Evolutionary conservation across 2,888 invertebrate species (phyloP), one percentile per base, ranked within the genome.

Genomic region (Himalopsyche tibetana): DNA sequence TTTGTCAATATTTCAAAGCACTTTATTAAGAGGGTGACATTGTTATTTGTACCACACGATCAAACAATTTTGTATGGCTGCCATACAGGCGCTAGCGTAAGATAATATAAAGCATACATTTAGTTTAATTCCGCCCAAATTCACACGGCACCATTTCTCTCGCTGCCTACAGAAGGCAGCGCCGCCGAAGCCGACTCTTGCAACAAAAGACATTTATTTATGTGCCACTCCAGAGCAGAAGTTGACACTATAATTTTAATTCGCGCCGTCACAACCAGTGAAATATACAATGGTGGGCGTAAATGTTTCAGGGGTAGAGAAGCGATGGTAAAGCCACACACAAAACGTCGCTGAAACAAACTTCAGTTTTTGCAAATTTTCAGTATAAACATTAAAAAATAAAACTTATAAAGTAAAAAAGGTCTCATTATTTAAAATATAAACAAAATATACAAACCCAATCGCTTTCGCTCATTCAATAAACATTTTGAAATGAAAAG

Each of bases 221-320:
- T 86, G 86, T 82, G 83, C 82, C 86, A 85, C 86, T 88, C 87
- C 56, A 84, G 82, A 86, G 63, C 87, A 88, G 87, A 88, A 84
- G 84, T 85, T 83, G 87, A 85, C 86, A 88, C 85, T 86, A 88
- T 88, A 85, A 88, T 87, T 87, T 87, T 87, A 87, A 87, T 87
- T 87, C 84, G 45, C 55, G 83, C 79, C 69, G 87, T 87, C 87
- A 87, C 85, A 80, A 81, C 56, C 85, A 85, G 81, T 40, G 69
- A 85, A 81, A 85, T 80, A 74, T 74, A 74, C 74, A 74, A 85
- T 42, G 74, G 83, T 38, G 38, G 86, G 51, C 28, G 84, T 69
- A 69, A 63, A 63, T 55, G 38, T 17, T 40, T 45, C 81, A 55
- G 55, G 55, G 80, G 55, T 80, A 51, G 38, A 38, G 84, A 80